Evolutionary conservation across 1,140 invertebrate genomes (phyloP).

Genomic region (Melanaphis sacchari): DNA sequence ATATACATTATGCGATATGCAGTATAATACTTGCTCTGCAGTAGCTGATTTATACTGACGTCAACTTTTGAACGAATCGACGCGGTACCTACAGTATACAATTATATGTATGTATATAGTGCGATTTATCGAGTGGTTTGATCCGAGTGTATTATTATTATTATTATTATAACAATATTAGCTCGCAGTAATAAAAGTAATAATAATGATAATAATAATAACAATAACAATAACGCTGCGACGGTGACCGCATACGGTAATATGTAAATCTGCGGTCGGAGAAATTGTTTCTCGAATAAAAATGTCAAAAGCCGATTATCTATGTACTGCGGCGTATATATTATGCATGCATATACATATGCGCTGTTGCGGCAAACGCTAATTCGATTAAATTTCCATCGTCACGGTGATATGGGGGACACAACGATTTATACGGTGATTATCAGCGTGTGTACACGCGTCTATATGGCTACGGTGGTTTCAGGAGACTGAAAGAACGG

Average conservation of each 20-base stretch:
- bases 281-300: neutral
- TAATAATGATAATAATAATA: neutral
- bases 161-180: neutral
- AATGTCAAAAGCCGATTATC: neutral
- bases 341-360: neutral
- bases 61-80: neutral
- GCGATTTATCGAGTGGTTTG: neutral
- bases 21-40: neutral
- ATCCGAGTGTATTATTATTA: neutral
- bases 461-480: neutral
- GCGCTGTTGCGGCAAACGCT: neutral
- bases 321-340: neutral
- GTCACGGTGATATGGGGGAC: neutral
- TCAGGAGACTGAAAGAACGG: neutral
- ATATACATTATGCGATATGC: no score
- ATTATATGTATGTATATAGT: no score
- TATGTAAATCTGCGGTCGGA: neutral
- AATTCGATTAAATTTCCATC: slow-evolving; percentile 7
- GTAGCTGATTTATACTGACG: neutral
- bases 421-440: neutral
- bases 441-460: neutral
- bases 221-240: neutral
- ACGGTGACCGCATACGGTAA: neutral
- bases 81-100: neutral
- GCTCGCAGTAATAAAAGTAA: neutral